Percentiles rank a stretch among this genome's conserved stretches.
These are phyloP conservation scores for Stichopus chloronotus DNA, from an alignment of 35 echinoderm and acorn worm species.

Conservation along the genomic window DNA sequence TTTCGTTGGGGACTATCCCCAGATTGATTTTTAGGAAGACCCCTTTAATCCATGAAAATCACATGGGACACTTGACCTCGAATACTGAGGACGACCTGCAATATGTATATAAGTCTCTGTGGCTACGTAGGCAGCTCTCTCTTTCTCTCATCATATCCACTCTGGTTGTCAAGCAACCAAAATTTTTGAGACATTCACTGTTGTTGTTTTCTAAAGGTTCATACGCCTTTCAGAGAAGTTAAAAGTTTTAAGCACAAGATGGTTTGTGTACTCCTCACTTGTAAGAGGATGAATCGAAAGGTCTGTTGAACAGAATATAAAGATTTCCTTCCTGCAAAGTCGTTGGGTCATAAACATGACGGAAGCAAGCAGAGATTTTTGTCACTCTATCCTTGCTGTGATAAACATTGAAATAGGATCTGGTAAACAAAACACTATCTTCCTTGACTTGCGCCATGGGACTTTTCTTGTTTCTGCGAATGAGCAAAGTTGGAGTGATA, in stretches of 20 bases:
- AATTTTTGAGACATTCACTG: not conserved
- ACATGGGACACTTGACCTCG: not conserved
- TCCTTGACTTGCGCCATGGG: not conserved
- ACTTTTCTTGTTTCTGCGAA: not conserved
- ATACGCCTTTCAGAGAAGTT: not conserved
- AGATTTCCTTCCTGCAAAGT: not conserved
- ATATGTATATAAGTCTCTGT: not conserved
- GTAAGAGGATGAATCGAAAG: not conserved
- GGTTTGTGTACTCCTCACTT: not conserved
- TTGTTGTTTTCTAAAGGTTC: not conserved
- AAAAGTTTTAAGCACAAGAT: not conserved
- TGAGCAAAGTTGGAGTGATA: not conserved
- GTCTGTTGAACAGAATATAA: not conserved
- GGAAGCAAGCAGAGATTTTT: not conserved
- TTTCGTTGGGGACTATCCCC: too few species aligned
- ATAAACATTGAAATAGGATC: constrained; percentile 35
- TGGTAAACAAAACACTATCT: not conserved
- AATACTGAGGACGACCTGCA: not conserved
- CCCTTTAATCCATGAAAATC: not conserved
- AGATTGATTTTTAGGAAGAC: not conserved
- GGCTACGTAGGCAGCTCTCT: not conserved
- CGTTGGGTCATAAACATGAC: not conserved
- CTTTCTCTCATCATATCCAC: not conserved
- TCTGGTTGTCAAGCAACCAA: not conserved
- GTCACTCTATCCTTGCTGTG: not conserved